These are phyloP conservation scores for Ascidia mentula DNA, from an alignment of 23 tunicate genomes.

Conservation along the genomic window DNA sequence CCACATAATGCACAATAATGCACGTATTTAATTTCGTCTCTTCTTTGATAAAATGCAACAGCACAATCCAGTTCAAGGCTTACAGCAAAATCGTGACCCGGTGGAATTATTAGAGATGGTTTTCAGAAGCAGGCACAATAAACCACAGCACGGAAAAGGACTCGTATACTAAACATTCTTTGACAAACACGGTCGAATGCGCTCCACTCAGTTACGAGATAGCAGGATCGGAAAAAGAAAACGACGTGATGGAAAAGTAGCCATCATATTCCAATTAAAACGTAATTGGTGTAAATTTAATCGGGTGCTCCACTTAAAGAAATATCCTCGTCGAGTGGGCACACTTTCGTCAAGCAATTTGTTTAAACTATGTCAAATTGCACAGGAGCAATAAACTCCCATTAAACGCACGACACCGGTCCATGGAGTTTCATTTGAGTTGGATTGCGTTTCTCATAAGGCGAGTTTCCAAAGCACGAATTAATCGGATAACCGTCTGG, in stretches of 20 bases:
- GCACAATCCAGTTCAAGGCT: too few species aligned
- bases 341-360: background rate
- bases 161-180: too few species aligned
- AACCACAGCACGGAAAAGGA: too few species aligned
- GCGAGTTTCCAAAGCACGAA: background rate
- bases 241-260: background rate
- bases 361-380: slow-evolving; percentile 3
- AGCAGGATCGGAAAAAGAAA: background rate
- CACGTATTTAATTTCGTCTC: too few species aligned
- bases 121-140: too few species aligned
- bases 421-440: background rate
- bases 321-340: background rate
- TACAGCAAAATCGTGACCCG: too few species aligned
- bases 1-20: slow-evolving; percentile 7
- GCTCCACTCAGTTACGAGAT: too few species aligned
- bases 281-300: background rate
- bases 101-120: too few species aligned
- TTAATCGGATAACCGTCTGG: slow-evolving; percentile 3
- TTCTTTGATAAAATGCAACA: too few species aligned
- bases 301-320: background rate
- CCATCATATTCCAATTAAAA: slow-evolving; percentile 5
- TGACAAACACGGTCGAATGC: too few species aligned
- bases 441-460: background rate
- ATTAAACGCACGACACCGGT: background rate
- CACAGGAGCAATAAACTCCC: background rate